phyloP scores from a whole-genome alignment of 1,140 invertebrate species.

The Ephestia elutella region DNA sequence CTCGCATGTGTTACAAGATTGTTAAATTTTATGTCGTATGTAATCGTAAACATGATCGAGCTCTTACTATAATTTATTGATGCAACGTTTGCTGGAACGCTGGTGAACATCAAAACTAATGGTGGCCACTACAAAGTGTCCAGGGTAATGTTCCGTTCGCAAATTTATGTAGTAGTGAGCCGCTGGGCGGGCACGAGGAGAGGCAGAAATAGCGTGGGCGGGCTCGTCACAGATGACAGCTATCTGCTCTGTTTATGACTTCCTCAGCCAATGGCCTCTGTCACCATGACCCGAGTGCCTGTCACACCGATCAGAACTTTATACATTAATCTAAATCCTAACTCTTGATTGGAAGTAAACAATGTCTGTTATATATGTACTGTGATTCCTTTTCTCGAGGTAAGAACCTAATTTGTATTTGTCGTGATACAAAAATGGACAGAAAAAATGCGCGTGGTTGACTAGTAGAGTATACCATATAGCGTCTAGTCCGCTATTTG shows the following conservation, averaged over 20 bases:
- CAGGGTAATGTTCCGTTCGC: conserved; percentile 33
- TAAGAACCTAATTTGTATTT: too few relatives aligned
- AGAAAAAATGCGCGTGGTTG: too few relatives aligned
- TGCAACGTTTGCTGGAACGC: neutral
- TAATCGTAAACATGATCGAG: conserved; percentile 3
- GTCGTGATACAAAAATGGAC: too few relatives aligned
- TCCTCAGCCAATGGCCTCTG: conserved; percentile 66
- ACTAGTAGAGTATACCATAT: too few relatives aligned
- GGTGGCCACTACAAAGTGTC: conserved; percentile 29
- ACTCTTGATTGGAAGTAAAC: too few relatives aligned
- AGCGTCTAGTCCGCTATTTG: too few relatives aligned
- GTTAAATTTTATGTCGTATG: conserved; percentile 6
- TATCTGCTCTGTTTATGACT: conserved; percentile 66
- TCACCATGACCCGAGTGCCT: neutral
- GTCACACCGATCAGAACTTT: conserved; percentile 10
- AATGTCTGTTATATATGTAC: too few relatives aligned
- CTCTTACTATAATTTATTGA: conserved; percentile 1
- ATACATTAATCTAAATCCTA: too few relatives aligned
- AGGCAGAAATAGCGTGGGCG: conserved; percentile 70
- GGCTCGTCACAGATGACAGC: conserved; percentile 63
- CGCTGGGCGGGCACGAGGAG: conserved; percentile 32
- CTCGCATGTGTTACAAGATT: conserved; percentile 17
- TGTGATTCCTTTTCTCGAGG: too few relatives aligned
- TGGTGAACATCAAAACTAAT: conserved; percentile 18
- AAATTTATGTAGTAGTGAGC: conserved; percentile 44